A percentile compares a stretch with the other conserved stretches of the same genome.
Evolutionary conservation across 2,888 invertebrate genomes (phyloP).

Genomic region (Blastobasis lacticolella): DNA sequence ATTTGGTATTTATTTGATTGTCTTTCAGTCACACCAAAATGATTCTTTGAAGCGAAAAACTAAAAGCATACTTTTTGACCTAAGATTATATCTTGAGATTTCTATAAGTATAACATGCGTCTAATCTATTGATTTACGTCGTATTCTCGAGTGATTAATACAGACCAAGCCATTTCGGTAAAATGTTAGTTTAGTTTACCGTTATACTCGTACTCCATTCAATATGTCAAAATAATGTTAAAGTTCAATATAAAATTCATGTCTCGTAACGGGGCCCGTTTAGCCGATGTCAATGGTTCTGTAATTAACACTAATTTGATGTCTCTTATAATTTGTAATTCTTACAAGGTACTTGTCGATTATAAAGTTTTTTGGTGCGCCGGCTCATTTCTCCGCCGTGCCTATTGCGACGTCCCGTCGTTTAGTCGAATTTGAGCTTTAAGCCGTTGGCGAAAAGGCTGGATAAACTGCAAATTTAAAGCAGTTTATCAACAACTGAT

Average conservation of each 20-base stretch:
- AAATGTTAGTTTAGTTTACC: no score
- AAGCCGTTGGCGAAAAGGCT: not conserved
- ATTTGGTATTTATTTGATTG: no score
- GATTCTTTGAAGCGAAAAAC: no score
- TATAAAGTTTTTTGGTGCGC: slow-evolving; percentile 49
- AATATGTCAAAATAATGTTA: no score
- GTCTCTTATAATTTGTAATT: slow-evolving; percentile 57
- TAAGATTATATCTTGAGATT: no score
- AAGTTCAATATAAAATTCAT: slow-evolving; percentile 42
- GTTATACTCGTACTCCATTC: no score
- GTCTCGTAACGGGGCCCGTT: slow-evolving; percentile 49
- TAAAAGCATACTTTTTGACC: no score
- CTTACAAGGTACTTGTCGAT: slow-evolving; percentile 42
- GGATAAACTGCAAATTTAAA: slow-evolving; percentile 20
- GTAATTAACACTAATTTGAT: slow-evolving; percentile 68
- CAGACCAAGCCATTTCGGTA: no score
- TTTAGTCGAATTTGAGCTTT: slow-evolving; percentile 27
- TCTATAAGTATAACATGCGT: no score
- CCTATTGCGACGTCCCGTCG: slow-evolving; percentile 15
- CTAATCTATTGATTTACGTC: no score
- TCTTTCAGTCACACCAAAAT: no score
- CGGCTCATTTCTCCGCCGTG: slow-evolving; percentile 16
- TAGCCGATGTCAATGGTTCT: slow-evolving; percentile 58
- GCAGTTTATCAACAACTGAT: slow-evolving; percentile 34
- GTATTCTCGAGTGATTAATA: no score